Evolutionary conservation across 2,797 vertebrate species (phyloP).

Genomic region (Hemitrygon akajei): DNA sequence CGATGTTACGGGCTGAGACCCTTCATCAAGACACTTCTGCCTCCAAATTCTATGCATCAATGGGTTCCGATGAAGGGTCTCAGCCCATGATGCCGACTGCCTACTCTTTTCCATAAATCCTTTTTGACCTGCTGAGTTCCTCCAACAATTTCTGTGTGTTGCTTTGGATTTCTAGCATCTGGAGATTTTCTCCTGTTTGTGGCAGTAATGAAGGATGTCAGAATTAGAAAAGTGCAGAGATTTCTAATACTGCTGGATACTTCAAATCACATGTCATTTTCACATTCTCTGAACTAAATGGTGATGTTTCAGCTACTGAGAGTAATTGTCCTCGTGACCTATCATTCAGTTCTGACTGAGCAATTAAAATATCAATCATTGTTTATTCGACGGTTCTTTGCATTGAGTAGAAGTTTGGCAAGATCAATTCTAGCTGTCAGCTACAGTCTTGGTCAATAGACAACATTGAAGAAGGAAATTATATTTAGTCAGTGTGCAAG

Average conservation of each 20-base stretch:
- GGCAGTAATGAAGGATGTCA: not conserved
- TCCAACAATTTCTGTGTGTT: too few relatives aligned
- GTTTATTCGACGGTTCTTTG: not conserved
- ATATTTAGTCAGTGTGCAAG: not conserved
- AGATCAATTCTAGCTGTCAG: not conserved
- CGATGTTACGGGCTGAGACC: too few relatives aligned
- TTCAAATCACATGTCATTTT: not conserved
- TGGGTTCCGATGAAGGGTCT: too few relatives aligned
- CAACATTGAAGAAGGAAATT: not conserved
- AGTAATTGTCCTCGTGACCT: not conserved
- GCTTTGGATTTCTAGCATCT: too few relatives aligned
- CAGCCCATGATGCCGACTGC: too few relatives aligned
- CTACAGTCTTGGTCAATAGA: not conserved
- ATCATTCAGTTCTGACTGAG: not conserved
- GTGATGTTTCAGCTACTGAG: not conserved
- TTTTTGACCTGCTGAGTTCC: too few relatives aligned
- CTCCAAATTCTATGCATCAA: too few relatives aligned
- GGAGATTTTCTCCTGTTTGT: too few relatives aligned
- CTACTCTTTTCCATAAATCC: too few relatives aligned
- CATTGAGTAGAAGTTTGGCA: conserved; percentile 8
- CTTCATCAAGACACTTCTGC: too few relatives aligned
- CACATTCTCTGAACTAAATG: too few relatives aligned
- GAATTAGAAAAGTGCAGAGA: not conserved
- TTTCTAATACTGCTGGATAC: not conserved
- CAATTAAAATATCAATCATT: conserved; percentile 4